Base-by-base conservation (phyloP, 2,888 invertebrate species). In the Melanostoma mellinum region DNA sequence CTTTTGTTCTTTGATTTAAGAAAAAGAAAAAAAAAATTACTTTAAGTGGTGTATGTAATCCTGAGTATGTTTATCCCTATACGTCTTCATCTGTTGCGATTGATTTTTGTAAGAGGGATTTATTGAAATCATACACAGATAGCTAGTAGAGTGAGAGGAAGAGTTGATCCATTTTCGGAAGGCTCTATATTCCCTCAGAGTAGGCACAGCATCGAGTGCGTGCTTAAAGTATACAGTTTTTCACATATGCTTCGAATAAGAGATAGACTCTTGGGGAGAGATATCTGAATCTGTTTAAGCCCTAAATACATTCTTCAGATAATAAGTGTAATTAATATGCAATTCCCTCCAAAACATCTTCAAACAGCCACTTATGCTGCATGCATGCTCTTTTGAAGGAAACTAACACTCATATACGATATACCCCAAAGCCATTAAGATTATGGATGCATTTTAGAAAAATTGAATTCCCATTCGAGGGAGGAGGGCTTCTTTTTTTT, bases 281-380 rank as follows among this genome's bases (percentile, higher is more conserved):
- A n/a, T n/a, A 58, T 53, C 10, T 10, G 30, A 8, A 58, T 53
- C 10, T 10, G 30, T 6, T 4, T 40, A 20, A 60, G 71, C 56
- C 72, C 56, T 72, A 68, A 77, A 73, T 78, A 56, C 65, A 40
- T 65, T 55, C 55, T 38, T 36, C 36, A 74, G 63, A 78, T 74
- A 82, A 78, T 78, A 82, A 68, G 77, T 73, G 77, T 77, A 77
- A 82, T 82, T 82, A 82, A 82, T 77, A 82, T 82, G 77, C 82
- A 69, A 78, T 82, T 63, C 78, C 82, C 71, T 68, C 53, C 67
- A 20, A 20, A 46, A 40, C 38, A 50, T 50, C 32, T 65, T 53
- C 77, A 77, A 68, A 56, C 9, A 38, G 46, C 78, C 78, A 82
- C 82, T 82, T 73, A 78, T 61, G 60, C 6, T 63, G 52, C 67